Evolutionary conservation across 2,888 invertebrate genomes (phyloP).

Genomic region (Geotrupes spiniger): DNA sequence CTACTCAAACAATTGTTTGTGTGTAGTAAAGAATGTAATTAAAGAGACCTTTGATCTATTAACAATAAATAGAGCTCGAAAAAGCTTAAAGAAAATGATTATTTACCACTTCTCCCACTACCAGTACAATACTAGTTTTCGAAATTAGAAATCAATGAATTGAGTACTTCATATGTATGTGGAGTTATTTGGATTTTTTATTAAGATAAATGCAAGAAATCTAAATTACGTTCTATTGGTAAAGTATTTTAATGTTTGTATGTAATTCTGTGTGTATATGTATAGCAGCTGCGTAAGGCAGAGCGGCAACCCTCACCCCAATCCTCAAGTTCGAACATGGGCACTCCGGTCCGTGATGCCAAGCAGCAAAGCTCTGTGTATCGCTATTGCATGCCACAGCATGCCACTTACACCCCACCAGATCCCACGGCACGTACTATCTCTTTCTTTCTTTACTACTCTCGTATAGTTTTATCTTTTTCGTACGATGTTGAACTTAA

Average conservation of each 20-base stretch:
- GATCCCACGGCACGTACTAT: slow-evolving; percentile 59
- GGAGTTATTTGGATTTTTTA: too few species aligned
- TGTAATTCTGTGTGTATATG: slow-evolving; percentile 51
- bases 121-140: too few species aligned
- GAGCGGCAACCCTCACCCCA: slow-evolving; percentile 48
- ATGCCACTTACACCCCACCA: slow-evolving; percentile 60
- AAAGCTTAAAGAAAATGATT: too few species aligned
- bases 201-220: too few species aligned
- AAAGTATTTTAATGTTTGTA: slow-evolving; percentile 43
- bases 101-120: too few species aligned
- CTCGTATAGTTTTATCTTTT: slow-evolving; percentile 20
- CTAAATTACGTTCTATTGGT: neutral
- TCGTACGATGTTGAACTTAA: slow-evolving; percentile 22
- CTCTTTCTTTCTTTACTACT: slow-evolving; percentile 38
- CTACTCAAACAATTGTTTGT: too few species aligned
- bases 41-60: too few species aligned
- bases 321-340: slow-evolving; percentile 36
- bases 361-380: slow-evolving; percentile 52
- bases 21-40: too few species aligned
- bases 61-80: too few species aligned
- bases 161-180: too few species aligned
- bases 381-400: slow-evolving; percentile 62
- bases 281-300: slow-evolving; percentile 51
- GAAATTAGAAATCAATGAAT: too few species aligned
- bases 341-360: slow-evolving; percentile 50